Conservation (phyloP, 1,140 invertebrate genomes). For the Matsumurasca onukii region DNA sequence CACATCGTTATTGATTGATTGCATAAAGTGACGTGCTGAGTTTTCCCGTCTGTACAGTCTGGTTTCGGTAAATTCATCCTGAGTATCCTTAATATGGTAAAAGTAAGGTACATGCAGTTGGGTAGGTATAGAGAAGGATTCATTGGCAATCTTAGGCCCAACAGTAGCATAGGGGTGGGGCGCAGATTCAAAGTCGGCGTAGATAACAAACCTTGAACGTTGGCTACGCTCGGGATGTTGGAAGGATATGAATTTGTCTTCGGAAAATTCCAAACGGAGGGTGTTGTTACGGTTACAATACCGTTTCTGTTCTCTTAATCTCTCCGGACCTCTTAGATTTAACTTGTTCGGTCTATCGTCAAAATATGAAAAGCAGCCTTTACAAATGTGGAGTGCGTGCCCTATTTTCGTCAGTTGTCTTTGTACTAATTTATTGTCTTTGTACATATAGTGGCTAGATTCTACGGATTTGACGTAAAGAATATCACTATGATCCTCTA, state of each 20-base stretch:
- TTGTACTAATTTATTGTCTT: too few species aligned
- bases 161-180: neutral
- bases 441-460: too few species aligned
- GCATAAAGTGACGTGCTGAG: neutral
- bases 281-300: neutral
- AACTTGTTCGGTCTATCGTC: neutral
- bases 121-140: neutral
- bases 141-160: neutral
- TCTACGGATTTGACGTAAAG: neutral
- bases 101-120: neutral
- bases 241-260: neutral
- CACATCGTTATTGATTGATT: neutral
- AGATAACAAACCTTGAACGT: neutral
- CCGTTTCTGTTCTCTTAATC: neutral
- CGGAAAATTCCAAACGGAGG: neutral
- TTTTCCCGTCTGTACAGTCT: neutral
- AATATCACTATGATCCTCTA: neutral
- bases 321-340: neutral
- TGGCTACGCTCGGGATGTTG: too few species aligned
- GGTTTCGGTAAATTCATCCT: too few species aligned
- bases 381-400: neutral
- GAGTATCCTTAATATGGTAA: neutral
- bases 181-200: neutral
- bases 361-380: neutral
- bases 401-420: neutral